phyloP scores from a whole-genome alignment of 2,113 vertebrate genomes.

The Xerus inauris region DNA sequence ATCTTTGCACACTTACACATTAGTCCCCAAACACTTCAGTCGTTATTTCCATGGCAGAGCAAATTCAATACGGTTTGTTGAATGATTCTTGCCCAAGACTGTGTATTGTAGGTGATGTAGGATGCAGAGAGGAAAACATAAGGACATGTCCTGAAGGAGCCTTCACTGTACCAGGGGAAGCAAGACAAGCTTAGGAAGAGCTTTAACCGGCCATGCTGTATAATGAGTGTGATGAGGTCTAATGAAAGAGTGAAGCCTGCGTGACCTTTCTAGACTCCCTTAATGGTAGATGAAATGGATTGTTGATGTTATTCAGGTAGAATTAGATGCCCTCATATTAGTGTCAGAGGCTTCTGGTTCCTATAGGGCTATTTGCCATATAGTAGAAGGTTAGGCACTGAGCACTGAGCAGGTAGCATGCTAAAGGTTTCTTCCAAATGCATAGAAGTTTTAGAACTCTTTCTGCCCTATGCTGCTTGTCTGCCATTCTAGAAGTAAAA shows the following conservation, averaged over 20 bases:
- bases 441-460: neutral
- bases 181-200: neutral
- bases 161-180: neutral
- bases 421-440: neutral
- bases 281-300: neutral
- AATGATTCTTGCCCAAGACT: neutral
- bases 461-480: neutral
- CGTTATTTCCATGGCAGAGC: neutral
- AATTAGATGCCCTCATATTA: neutral
- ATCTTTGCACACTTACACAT: neutral
- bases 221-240: neutral
- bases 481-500: neutral
- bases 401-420: neutral
- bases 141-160: neutral
- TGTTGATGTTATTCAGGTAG: neutral
- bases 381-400: neutral
- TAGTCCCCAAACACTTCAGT: neutral
- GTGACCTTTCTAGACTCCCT: neutral
- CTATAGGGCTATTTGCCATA: neutral
- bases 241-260: neutral
- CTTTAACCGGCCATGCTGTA: neutral
- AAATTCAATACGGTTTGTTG: neutral
- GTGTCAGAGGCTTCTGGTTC: neutral
- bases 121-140: neutral
- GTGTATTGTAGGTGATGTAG: neutral